Base-by-base conservation (phyloP, 1,140 invertebrate genomes). In the Cherax destructor region DNA sequence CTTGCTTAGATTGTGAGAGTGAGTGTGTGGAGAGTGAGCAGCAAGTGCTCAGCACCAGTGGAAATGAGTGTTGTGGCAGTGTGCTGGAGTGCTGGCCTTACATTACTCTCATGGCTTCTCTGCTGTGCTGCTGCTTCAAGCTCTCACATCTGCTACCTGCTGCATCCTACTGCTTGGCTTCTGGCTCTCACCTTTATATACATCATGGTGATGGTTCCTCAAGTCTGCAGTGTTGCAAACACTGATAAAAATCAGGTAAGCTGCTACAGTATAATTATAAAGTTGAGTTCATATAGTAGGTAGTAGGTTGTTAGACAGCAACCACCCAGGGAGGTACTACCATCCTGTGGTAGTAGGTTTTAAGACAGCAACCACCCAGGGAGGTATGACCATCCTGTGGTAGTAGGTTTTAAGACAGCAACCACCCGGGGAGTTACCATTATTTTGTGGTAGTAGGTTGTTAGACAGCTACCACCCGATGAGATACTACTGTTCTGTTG, bases 71-170 rank as follows among this genome's bases (percentile, higher is more conserved):
- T 56, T 16, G 41, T 72, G 11, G 83, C 61, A 4, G 56, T 86
- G 21, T 52, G 80, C 50, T 91, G 83, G 77, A 50, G 85, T 59
- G 84, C 84, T 1, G 88, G 74, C 10, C 59, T 85, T 24, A 84
- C 84, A 21, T 74, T 80, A 18, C 78, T 86, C 56, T 85, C 79
- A 13, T 86, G 88, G 88, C 88, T 93, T 41, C 78, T 93, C 50
- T 61, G 30, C 4, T 91, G 56, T 50, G 84, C 92, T 13, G 85
- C 78, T 61, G 78, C 89, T 30, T 76, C 84, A 41, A 83, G 85
- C 52, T 92, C 77, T 69, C 83, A 83, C 72, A 85, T 85, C 47
- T 91, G 61, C 84, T 77, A 84, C 65, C 77, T 83, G 24, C 76
- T 91, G 83, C 80, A 59, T 74, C 90, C 90, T 16, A 86, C 80